Evolutionary conservation across 1,140 invertebrate genomes (phyloP).

Genomic region (Drosophila insularis): DNA sequence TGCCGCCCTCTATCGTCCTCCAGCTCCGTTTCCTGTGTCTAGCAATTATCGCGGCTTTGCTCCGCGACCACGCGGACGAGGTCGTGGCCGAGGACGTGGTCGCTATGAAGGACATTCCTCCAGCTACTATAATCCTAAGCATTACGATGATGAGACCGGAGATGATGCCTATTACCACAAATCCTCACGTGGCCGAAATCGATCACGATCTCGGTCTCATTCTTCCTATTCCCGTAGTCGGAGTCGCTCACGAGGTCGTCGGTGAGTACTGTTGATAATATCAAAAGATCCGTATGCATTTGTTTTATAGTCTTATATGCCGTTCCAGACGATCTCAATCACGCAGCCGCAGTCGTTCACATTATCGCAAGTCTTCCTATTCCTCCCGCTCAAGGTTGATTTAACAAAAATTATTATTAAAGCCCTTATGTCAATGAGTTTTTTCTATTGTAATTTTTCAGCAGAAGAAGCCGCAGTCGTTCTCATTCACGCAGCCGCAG

Average conservation of each 20-base stretch:
- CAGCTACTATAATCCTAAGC: slow-evolving; percentile 64
- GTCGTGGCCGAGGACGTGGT: slow-evolving; percentile 59
- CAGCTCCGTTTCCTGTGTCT: slow-evolving; percentile 58
- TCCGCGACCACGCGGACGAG: slow-evolving; percentile 57
- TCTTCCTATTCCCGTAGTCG: slow-evolving; percentile 80
- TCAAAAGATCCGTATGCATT: slow-evolving; percentile 14
- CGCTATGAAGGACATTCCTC: slow-evolving; percentile 57
- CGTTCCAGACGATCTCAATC: slow-evolving; percentile 69
- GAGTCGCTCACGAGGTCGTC: slow-evolving; percentile 81
- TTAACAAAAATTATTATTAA: not conserved
- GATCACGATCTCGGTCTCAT: slow-evolving; percentile 79
- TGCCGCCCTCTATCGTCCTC: slow-evolving; percentile 59
- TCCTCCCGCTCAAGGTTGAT: slow-evolving; percentile 65
- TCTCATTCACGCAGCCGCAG: slow-evolving; percentile 66
- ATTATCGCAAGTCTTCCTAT: slow-evolving; percentile 75
- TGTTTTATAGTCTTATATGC: slow-evolving; percentile 54
- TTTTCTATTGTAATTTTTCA: not conserved
- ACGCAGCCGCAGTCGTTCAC: slow-evolving; percentile 68
- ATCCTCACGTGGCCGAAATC: slow-evolving; percentile 59
- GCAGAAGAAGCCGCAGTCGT: slow-evolving; percentile 61
- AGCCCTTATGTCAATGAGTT: not conserved
- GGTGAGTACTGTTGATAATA: slow-evolving; percentile 40
- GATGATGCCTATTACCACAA: slow-evolving; percentile 60
- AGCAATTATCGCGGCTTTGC: slow-evolving; percentile 73
- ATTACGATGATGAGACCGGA: slow-evolving; percentile 57